Base-by-base conservation (phyloP, 2,797 vertebrate genomes). In the Danio tinwini region DNA sequence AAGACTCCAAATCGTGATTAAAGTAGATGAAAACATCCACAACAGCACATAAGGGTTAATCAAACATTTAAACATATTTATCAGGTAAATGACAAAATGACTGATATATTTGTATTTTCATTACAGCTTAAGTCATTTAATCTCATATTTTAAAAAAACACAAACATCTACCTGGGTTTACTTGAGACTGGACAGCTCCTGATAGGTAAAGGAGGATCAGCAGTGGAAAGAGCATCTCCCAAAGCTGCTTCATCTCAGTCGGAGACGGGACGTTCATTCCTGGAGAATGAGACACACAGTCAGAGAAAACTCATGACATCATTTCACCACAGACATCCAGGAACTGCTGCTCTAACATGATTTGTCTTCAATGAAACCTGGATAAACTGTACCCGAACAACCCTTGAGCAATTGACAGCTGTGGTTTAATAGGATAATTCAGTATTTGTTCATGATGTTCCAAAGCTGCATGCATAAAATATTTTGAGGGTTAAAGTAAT, bases 101-200 rank as follows among this genome's bases (percentile, higher is more conserved):
- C 19, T 67, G 29, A 29, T 29, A 29, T 44, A 4, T 47, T 49
- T 29, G 44, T 37, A 39, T 29, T 14, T 16, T 39, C 29, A 29
- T 39, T 37, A 50, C 21, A 67, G 12, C 19, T 67, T 5, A 10
- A 65, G 7, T 49, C 7, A n/a, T 39, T 69, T 5, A 40, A 70
- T 17, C 10, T 7, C 3, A 3, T 3, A 29, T 29, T 29, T 19
- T 19, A 59, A 45, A 49, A 59, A 14, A 47, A 68, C 5, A 21
- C n/a, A 68, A 5, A 21, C 17, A 58, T 62, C 68, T 85, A 94
- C 93, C 91, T 91, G 94, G 93, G 86, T 94, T 94, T 81, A 94
- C 94, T 89, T 95, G 94, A 2, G 92, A 88, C 1, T 69, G 88
- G 73, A 89, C 92, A 16, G 78, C 86, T 88, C 88, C 90, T 4